phyloP scores from a whole-genome alignment of 2,888 invertebrate species.

The Ophioninae sp. region DNA sequence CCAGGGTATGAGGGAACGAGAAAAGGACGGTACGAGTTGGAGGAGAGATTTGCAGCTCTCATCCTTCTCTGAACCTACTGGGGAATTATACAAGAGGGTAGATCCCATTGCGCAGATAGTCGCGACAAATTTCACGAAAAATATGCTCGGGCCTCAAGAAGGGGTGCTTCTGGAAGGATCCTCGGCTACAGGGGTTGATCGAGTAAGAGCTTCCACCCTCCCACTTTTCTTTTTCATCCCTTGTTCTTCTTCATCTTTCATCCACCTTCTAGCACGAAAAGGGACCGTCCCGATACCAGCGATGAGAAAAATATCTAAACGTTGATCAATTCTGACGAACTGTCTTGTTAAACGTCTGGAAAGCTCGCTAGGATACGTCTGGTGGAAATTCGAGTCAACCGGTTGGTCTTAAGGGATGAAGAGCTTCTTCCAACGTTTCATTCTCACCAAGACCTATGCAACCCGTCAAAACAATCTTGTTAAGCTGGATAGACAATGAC shows the following conservation, averaged over 20 bases:
- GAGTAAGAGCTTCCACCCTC: constrained; percentile 34
- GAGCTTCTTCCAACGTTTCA: constrained; percentile 16
- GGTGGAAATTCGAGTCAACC: neutral
- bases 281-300: constrained; percentile 51
- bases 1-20: constrained; percentile 33
- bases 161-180: neutral
- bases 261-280: constrained; percentile 63
- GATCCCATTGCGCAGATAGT: constrained; percentile 77
- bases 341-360: constrained; percentile 75
- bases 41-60: constrained; percentile 82
- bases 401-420: constrained; percentile 46
- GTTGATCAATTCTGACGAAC: constrained; percentile 77
- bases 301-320: constrained; percentile 80
- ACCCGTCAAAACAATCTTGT: constrained; percentile 15
- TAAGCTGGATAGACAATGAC: constrained; percentile 9
- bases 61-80: constrained; percentile 58
- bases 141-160: constrained; percentile 72
- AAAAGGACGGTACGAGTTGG: constrained; percentile 15
- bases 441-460: constrained; percentile 2
- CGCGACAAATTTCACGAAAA: constrained; percentile 80
- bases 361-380: constrained; percentile 63
- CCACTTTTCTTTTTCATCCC: neutral
- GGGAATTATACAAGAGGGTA: constrained; percentile 78
- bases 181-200: constrained; percentile 23
- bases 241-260: constrained; percentile 72